Percentiles rank a stretch among this genome's conserved stretches.
phyloP scores from a whole-genome alignment of 2,797 vertebrate genomes.

The Hippocampus kuda region DNA sequence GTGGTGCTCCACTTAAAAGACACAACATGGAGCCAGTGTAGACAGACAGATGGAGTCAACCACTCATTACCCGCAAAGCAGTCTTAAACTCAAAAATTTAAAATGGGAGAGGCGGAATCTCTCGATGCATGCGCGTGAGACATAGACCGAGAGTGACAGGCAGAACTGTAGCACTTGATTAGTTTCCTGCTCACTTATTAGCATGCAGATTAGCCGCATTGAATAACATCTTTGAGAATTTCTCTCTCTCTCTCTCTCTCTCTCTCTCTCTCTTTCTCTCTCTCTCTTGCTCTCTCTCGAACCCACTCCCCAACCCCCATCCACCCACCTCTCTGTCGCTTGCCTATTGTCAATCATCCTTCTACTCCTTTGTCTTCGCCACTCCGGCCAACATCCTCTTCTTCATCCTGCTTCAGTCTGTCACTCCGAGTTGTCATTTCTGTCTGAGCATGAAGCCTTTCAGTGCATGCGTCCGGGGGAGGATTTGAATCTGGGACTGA shows the following conservation, averaged over 20 bases:
- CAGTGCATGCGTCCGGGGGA: neutral
- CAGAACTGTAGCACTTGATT: conserved; percentile 67
- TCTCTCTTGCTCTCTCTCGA: neutral
- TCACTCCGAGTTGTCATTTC: conserved; percentile 14
- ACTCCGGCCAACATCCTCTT: conserved; percentile 8
- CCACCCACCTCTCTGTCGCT: neutral
- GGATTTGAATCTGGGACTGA: neutral
- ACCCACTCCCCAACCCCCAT: too few relatives aligned
- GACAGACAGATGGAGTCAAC: conserved; percentile 55
- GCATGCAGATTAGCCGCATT: conserved; percentile 68
- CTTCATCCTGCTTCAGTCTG: conserved; percentile 19
- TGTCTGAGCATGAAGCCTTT: conserved; percentile 7
- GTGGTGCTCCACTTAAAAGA: conserved; percentile 6
- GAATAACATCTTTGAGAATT: conserved; percentile 68
- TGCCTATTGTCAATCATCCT: conserved; percentile 2
- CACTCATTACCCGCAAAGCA: conserved; percentile 44
- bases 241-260: conserved; percentile 27
- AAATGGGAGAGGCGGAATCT: conserved; percentile 26
- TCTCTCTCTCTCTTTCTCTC: neutral
- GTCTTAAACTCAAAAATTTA: conserved; percentile 46
- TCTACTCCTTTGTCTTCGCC: conserved; percentile 1
- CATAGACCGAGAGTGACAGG: conserved; percentile 40
- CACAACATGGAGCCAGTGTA: conserved; percentile 13
- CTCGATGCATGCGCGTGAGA: conserved; percentile 14
- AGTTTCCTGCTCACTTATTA: conserved; percentile 66